Conservation (phyloP, 2,797 vertebrate genomes). For the Phrynocephalus guinanensis region DNA sequence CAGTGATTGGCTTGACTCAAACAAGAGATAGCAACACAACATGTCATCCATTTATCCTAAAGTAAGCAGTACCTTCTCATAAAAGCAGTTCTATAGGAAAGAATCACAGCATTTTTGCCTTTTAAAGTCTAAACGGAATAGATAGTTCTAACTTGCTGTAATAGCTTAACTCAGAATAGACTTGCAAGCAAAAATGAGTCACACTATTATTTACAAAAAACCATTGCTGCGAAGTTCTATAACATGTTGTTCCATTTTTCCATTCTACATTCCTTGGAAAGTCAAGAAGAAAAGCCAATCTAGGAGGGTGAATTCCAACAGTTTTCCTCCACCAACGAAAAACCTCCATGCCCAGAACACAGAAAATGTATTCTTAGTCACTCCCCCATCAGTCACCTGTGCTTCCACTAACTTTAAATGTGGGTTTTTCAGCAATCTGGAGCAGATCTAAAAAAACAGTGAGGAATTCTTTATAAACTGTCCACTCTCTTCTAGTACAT, state of each 20-base stretch:
- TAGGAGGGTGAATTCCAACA: background rate
- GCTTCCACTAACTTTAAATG: background rate
- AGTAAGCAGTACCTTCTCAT: background rate
- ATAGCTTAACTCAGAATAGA: slow-evolving; percentile 9
- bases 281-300: background rate
- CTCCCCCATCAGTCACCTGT: background rate
- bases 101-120: background rate
- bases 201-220: background rate
- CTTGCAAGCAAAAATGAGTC: slow-evolving; percentile 27
- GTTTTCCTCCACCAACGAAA: background rate
- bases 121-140: slow-evolving; percentile 2
- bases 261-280: slow-evolving; percentile 27
- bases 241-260: slow-evolving; percentile 17
- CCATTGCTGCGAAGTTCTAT: slow-evolving; percentile 2
- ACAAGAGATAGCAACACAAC: background rate
- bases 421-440: background rate
- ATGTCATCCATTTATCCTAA: background rate
- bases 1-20: background rate
- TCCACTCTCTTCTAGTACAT: background rate
- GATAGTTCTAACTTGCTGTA: slow-evolving; percentile 17
- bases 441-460: background rate
- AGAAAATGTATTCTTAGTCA: background rate
- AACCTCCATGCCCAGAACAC: background rate
- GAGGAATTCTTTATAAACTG: background rate
- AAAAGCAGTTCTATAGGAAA: background rate